Percentiles rank a stretch among this genome's conserved stretches.
Evolutionary conservation across 2,113 vertebrate species (phyloP).

Genomic region (Chionodraco myersi): DNA sequence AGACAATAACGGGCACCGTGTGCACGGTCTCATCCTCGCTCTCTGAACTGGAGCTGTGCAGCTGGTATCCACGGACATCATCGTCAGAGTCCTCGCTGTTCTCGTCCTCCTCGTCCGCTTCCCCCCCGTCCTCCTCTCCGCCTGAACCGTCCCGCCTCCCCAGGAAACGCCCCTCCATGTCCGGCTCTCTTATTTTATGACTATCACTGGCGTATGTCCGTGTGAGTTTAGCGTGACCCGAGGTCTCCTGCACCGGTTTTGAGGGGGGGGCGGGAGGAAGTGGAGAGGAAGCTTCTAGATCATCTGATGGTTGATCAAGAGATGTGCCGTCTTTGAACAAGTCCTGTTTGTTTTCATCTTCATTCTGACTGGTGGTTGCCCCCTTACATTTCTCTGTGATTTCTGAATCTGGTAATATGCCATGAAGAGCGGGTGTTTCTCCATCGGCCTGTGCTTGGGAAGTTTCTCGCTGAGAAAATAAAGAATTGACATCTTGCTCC

Average conservation of each 20-base stretch:
- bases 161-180: constrained; percentile 93
- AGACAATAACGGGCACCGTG: constrained; percentile 89
- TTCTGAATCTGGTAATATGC: constrained; percentile 23
- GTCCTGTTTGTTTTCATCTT: constrained; percentile 24
- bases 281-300: constrained; percentile 22
- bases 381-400: constrained; percentile 47
- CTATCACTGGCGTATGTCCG: constrained; percentile 81
- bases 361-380: constrained; percentile 1
- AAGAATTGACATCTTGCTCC: constrained; percentile 33
- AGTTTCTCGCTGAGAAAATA: constrained; percentile 29
- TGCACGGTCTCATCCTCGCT: constrained; percentile 89
- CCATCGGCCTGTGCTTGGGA: constrained; percentile 1
- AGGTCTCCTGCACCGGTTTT: constrained; percentile 38
- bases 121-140: constrained; percentile 86
- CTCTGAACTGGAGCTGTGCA: constrained; percentile 92
- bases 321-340: constrained; percentile 9
- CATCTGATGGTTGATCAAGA: constrained; percentile 19
- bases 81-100: constrained; percentile 97
- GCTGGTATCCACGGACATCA: constrained; percentile 88
- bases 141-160: constrained; percentile 84
- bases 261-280: constrained; percentile 29
- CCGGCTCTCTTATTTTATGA: constrained; percentile 92
- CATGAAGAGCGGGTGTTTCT: background rate
- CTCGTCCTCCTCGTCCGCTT: constrained; percentile 93
- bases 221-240: constrained; percentile 79